These are phyloP conservation scores for Drosophila recens DNA, from an alignment of 2,888 invertebrate genomes.

Conservation along the genomic window DNA sequence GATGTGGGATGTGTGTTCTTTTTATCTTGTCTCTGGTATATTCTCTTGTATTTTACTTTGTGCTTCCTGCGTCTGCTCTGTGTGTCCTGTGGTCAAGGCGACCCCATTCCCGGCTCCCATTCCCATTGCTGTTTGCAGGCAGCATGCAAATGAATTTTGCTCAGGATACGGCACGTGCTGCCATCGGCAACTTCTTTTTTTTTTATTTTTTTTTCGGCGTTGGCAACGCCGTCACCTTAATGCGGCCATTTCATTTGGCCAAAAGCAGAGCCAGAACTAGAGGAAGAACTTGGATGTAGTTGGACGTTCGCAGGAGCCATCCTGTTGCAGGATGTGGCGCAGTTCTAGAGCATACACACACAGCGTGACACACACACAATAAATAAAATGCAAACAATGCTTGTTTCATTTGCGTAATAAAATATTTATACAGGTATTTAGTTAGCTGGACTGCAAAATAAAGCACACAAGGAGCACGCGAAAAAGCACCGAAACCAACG, in stretches of 20 bases:
- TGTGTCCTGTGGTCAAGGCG: slow-evolving; percentile 30
- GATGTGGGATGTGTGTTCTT: slow-evolving; percentile 15
- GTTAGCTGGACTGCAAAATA: slow-evolving; percentile 61
- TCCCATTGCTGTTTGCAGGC: slow-evolving; percentile 29
- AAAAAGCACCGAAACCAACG: slow-evolving; percentile 36
- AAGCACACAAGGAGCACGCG: slow-evolving; percentile 27
- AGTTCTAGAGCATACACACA: slow-evolving; percentile 33
- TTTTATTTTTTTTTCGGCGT: slow-evolving; percentile 16
- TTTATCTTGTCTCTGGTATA: slow-evolving; percentile 6
- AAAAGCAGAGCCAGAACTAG: slow-evolving; percentile 10
- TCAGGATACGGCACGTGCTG: slow-evolving; percentile 58
- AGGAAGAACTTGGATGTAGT: slow-evolving; percentile 23
- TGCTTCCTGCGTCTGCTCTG: slow-evolving; percentile 30
- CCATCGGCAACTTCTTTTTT: slow-evolving; percentile 26
- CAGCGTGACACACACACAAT: slow-evolving; percentile 5
- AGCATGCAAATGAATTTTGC: slow-evolving; percentile 61
- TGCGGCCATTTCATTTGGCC: slow-evolving; percentile 56
- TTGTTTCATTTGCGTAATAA: slow-evolving; percentile 79
- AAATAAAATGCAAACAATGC: slow-evolving; percentile 78
- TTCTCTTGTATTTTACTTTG: slow-evolving; percentile 35
- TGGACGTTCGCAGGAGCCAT: slow-evolving; percentile 38
- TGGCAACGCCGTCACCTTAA: slow-evolving; percentile 48
- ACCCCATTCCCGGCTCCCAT: slow-evolving; percentile 5
- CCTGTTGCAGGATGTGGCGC: slow-evolving; percentile 59
- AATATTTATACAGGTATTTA: slow-evolving; percentile 80